Base-by-base conservation (phyloP, 2,888 invertebrate genomes). In the Andrena bicolor region DNA sequence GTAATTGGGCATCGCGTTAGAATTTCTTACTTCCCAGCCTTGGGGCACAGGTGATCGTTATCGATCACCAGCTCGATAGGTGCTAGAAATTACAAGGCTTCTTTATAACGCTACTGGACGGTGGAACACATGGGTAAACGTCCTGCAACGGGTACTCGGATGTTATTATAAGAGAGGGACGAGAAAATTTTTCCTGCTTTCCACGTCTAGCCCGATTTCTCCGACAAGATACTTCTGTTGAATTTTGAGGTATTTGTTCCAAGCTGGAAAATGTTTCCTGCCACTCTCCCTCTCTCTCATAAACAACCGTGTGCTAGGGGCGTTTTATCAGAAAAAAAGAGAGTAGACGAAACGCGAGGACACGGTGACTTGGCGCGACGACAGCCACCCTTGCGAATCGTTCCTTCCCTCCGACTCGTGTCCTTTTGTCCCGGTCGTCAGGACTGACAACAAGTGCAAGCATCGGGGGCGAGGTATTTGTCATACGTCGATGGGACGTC, bases 401-500 rank as follows among this genome's bases (percentile, higher is more conserved):
- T 75, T 68, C 23, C 61, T 70, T 82, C 82, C 82, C 76, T 80
- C 75, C 76, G 76, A 74, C 70, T 85, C 83, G 75, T 88, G 75
- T 88, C 80, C 87, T 88, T 89, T 90, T 91, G 88, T 90, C 84
- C 78, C 82, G 87, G 82, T 89, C 90, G 88, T 90, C 89, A 89
- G 84, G 64, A 85, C 86, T 89, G 91, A 90, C 91, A 87, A 88
- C 81, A 81, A 85, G 88, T 90, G 91, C 90, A 90, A 90, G 75
- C 73, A 66, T 51, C 76, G 85, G 74, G 87, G 87, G 83, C 84
- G 82, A 86, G 87, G 89, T 91, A 91, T 93, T 93, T 93, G 93
- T 93, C 93, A 93, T 92, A 92, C 91, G 92, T 92, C 92, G 92
- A 93, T 93, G 92, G 92, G 92, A 91, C 91, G 90, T 92, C 91